A percentile compares a stretch with the other conserved stretches of the same genome.
Evolutionary conservation across 2,888 invertebrate genomes (phyloP).

Genomic region (Yponomeuta evonymella): DNA sequence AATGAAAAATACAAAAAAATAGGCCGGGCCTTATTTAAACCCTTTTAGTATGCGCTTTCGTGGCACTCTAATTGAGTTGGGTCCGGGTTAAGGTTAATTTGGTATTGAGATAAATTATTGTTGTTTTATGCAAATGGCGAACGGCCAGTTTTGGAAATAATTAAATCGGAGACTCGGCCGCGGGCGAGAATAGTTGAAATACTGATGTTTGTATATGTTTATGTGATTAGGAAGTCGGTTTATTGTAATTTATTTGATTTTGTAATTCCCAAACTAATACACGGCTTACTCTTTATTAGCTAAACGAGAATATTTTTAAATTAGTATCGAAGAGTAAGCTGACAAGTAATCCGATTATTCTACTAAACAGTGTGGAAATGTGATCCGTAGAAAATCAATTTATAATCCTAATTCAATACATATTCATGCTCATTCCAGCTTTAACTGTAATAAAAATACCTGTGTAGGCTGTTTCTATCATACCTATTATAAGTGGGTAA

Average conservation of each 20-base stretch:
- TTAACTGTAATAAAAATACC: background rate
- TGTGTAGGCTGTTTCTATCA: background rate
- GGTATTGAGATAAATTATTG: conserved; percentile 66
- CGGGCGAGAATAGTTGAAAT: conserved; percentile 46
- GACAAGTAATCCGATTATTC: conserved; percentile 3
- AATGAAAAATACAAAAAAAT: conserved; percentile 17
- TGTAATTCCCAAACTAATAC: conserved; percentile 7
- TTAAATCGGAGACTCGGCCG: conserved; percentile 63
- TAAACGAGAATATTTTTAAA: background rate
- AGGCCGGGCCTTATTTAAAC: conserved; percentile 52
- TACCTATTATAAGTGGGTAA: no score
- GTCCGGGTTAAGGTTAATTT: conserved; percentile 61
- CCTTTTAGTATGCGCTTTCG: conserved; percentile 66
- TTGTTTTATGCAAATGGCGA: conserved; percentile 68
- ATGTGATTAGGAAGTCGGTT: conserved; percentile 58
- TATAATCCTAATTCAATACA: background rate
- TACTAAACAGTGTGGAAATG: conserved; percentile 1
- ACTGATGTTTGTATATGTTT: conserved; percentile 52
- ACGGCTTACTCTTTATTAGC: conserved; percentile 3
- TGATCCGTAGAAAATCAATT: conserved; percentile 1
- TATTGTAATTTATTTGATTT: conserved; percentile 22
- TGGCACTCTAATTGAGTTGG: conserved; percentile 65
- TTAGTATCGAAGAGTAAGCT: background rate
- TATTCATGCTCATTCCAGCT: background rate
- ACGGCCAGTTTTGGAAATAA: conserved; percentile 57